Evolutionary conservation across 2,888 invertebrate genomes (phyloP), one percentile per base, ranked within the genome.

Genomic region (Meandrusa payeni): DNA sequence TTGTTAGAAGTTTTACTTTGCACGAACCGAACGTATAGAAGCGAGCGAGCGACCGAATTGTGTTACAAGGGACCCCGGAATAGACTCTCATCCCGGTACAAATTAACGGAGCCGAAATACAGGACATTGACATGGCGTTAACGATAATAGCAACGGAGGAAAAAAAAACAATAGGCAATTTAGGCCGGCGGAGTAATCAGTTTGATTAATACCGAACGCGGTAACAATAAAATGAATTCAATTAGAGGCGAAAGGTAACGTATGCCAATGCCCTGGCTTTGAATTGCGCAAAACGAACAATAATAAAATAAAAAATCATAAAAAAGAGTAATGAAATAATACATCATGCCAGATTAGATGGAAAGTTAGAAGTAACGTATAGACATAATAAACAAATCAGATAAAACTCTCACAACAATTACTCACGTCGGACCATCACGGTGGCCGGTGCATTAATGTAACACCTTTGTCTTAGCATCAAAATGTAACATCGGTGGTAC

Each of bases 221-320:
- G 76, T 74, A 82, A 85, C 81, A 81, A 83, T 82, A 81, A 80
- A 83, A 78, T 73, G 74, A 75, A 83, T 86, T 86, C 81, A 82
- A 82, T 86, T 85, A 78, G 76, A 82, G 79, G 74, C 73, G 79
- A 76, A 83, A 80, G 75, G 81, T 83, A 85, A 77, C 82, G 82
- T 88, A 90, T 94, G 94, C 94, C 95, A 95, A 95, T 95, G 95
- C 95, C 95, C 95, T 95, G 95, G 95, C 95, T 93, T 90, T 87
- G 78, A 82, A 83, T 85, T 77, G 83, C 81, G 80, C 81, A 76
- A 88, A 85, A 82, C 80, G 82, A 85, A 83, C 76, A 72, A 77
- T 72, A 72, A 69, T 64, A 32, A 44, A 33, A 34, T 26, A 28
- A 38, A 46, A 43, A 51, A 41, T 50, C 51, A 53, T 47, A 52